Base-by-base conservation (phyloP, 2,797 vertebrate species). In the Gymnoscopelus microlampas region DNA sequence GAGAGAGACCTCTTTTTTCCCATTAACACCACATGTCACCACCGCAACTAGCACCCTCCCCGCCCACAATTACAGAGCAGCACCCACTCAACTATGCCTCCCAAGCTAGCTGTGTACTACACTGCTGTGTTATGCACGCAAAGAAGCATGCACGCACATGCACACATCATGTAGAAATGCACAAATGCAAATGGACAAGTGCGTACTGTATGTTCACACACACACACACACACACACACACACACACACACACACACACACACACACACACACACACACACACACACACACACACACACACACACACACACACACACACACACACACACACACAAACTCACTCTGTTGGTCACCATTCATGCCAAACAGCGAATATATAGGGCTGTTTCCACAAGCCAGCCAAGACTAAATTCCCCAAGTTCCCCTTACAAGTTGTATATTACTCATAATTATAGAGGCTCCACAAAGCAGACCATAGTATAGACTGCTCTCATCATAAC, bases 41-140 rank as follows among this genome's bases (percentile, higher is more conserved):
- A 9, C 29, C 72, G 15, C 59, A 60, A 57, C 71, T 1, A 59
- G 50, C 58, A 47, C 68, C 73, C 82, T 66, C 66, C 72, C 55
- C 69, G 57, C 73, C 19, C 75, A 55, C 60, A 79, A 71, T 82
- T 74, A 81, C 73, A 71, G 2, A 24, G 7, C 54, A 50, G 62
- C 70, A 2, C 53, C 66, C 75, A 48, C 55, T 19, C 53, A 63
- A 44, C 39, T 44, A 55, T 29, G 24, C 29, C 60, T 63, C 44
- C 32, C 1, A 3, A 6, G 61, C 58, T 3, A 44, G 39, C 39
- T 44, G 39, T 44, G 39, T 10, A 44, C 39, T 44, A 44, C 39
- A 9, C 39, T 44, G 39, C 39, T 44, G 39, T 44, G 39, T 9
- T 7, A 9, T 19, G 39, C 39, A 44, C 39, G 5, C 39, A 44